Evolutionary conservation across 2,797 vertebrate species (phyloP).

Genomic region (Catharus ustulatus): DNA sequence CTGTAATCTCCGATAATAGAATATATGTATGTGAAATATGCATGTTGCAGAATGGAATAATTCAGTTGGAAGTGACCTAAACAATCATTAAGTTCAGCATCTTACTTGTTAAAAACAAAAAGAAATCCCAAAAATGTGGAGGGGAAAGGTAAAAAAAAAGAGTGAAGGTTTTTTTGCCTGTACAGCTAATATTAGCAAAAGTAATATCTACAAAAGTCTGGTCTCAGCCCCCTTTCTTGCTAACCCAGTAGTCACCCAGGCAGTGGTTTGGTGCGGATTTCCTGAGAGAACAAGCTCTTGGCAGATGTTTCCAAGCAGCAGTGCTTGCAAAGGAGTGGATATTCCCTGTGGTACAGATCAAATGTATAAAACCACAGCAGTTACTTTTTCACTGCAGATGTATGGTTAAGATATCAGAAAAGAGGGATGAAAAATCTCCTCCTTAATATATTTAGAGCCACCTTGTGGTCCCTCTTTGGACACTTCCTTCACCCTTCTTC

Average conservation of each 20-base stretch:
- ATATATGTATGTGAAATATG: not conserved
- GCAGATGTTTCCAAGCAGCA: not conserved
- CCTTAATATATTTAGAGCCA: not conserved
- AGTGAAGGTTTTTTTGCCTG: not conserved
- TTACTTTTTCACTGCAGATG: not conserved
- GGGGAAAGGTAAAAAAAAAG: not conserved
- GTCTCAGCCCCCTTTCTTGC: not conserved
- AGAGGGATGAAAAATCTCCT: not conserved
- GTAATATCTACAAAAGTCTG: not conserved
- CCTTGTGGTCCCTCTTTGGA: not conserved
- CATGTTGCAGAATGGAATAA: not conserved
- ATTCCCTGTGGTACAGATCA: not conserved
- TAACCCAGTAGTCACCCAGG: not conserved
- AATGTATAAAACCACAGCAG: not conserved
- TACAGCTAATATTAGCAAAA: not conserved
- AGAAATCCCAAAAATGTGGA: fast-evolving
- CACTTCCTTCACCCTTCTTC: not conserved
- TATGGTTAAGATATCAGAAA: not conserved
- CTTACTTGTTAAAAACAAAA: not conserved
- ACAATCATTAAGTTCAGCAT: not conserved
- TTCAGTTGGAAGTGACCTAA: not conserved
- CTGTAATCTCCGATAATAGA: not conserved
- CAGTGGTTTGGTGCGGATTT: not conserved
- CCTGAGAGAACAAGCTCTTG: not conserved
- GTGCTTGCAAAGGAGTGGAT: not conserved